Evolutionary conservation across 2,888 invertebrate species (phyloP).

Genomic region (Anthophora plumipes): DNA sequence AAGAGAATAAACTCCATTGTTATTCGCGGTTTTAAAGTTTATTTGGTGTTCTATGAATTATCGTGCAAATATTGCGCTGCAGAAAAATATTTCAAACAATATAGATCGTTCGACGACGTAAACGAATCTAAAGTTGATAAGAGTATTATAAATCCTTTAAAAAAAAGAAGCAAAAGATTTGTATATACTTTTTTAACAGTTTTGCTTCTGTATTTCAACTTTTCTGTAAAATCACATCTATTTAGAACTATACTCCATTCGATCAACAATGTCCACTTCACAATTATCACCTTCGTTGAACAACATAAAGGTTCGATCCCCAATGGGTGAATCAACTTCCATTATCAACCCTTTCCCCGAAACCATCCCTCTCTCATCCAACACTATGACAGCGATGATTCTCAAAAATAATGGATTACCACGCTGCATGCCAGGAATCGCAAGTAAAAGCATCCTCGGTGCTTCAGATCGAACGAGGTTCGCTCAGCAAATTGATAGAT

Average conservation of each 20-base stretch:
- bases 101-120: not conserved
- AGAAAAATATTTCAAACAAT: not conserved
- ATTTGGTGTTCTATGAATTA: not conserved
- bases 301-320: not conserved
- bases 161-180: too few relatives aligned
- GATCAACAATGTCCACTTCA: not conserved
- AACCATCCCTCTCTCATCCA: not conserved
- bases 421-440: constrained; percentile 7
- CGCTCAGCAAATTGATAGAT: constrained; percentile 72
- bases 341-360: constrained; percentile 1
- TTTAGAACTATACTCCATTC: too few relatives aligned
- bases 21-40: constrained; percentile 11
- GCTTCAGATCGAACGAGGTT: constrained; percentile 68
- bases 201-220: too few relatives aligned
- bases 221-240: too few relatives aligned
- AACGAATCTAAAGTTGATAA: too few relatives aligned
- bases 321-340: not conserved
- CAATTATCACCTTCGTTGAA: not conserved
- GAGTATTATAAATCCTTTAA: too few relatives aligned
- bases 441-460: constrained; percentile 13
- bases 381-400: constrained; percentile 19
- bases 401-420: constrained; percentile 45
- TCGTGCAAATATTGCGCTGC: not conserved
- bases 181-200: too few relatives aligned
- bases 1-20: constrained; percentile 17